Evolutionary conservation across 2,888 invertebrate genomes (phyloP).

Genomic region (Caenorhabditis panamensis): DNA sequence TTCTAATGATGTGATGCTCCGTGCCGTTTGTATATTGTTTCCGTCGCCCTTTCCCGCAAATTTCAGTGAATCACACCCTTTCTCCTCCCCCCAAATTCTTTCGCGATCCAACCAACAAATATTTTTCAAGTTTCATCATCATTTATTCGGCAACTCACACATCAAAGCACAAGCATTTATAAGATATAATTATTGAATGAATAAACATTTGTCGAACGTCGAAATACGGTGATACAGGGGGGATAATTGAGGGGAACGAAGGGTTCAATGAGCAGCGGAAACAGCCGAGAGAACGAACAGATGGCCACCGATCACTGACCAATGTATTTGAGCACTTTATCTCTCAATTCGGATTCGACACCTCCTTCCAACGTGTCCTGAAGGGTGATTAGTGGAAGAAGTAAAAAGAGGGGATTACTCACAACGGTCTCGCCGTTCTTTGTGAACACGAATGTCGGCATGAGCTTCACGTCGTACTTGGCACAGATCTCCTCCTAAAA

Average conservation of each 20-base stretch:
- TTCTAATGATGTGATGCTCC: slow-evolving; percentile 34
- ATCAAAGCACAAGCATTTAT: slow-evolving; percentile 37
- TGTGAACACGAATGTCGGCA: slow-evolving; percentile 80
- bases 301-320: slow-evolving; percentile 54
- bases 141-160: slow-evolving; percentile 43
- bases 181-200: slow-evolving; percentile 44
- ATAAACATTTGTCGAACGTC: slow-evolving; percentile 51
- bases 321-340: slow-evolving; percentile 40
- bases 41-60: slow-evolving; percentile 8
- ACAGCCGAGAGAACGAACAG: slow-evolving; percentile 7
- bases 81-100: slow-evolving; percentile 44
- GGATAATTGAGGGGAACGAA: slow-evolving; percentile 43
- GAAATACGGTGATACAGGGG: slow-evolving; percentile 13
- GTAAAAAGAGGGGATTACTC: slow-evolving; percentile 36
- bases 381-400: slow-evolving; percentile 9
- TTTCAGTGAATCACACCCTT: slow-evolving; percentile 14
- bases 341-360: slow-evolving; percentile 70
- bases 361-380: slow-evolving; percentile 77
- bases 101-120: slow-evolving; percentile 26
- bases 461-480: slow-evolving; percentile 77
- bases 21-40: slow-evolving; percentile 25
- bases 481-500: slow-evolving; percentile 74
- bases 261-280: slow-evolving; percentile 43
- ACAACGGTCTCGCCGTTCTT: slow-evolving; percentile 75
- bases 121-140: slow-evolving; percentile 13